Evolutionary conservation across 2,888 invertebrate genomes (phyloP).

Genomic region (Rhyacophila evoluta): DNA sequence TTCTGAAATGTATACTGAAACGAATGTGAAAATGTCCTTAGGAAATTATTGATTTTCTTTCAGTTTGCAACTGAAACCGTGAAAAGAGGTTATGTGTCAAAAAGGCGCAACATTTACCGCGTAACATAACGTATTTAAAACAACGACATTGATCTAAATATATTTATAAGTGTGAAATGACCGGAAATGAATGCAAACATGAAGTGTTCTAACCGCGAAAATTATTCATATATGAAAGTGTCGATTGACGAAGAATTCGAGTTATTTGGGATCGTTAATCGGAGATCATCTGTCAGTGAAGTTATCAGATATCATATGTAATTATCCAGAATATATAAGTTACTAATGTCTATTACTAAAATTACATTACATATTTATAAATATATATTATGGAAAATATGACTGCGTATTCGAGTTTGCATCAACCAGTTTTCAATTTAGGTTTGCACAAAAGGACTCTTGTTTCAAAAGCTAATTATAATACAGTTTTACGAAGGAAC

Average conservation of each 20-base stretch:
- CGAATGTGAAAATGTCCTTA: background rate
- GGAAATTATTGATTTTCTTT: slow-evolving; percentile 38
- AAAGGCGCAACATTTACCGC: background rate
- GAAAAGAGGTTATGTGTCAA: slow-evolving; percentile 35
- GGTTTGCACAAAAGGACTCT: slow-evolving; percentile 39
- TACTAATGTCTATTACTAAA: background rate
- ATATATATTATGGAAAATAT: slow-evolving; percentile 27
- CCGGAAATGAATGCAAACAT: background rate
- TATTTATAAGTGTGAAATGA: background rate
- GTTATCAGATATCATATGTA: slow-evolving; percentile 39
- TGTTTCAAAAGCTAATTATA: background rate
- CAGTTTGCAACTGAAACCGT: slow-evolving; percentile 16
- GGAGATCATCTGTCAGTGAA: slow-evolving; percentile 37
- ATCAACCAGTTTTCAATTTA: slow-evolving; percentile 42
- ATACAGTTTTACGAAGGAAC: background rate
- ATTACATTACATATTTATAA: background rate
- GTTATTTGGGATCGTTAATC: background rate
- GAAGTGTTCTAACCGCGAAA: background rate
- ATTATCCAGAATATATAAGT: background rate
- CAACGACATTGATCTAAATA: background rate
- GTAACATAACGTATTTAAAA: background rate
- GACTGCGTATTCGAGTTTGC: slow-evolving; percentile 41
- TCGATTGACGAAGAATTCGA: background rate
- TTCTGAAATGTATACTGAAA: background rate
- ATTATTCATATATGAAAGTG: background rate